Evolutionary conservation across 2,888 invertebrate genomes (phyloP).

Genomic region (Dusona sp.): DNA sequence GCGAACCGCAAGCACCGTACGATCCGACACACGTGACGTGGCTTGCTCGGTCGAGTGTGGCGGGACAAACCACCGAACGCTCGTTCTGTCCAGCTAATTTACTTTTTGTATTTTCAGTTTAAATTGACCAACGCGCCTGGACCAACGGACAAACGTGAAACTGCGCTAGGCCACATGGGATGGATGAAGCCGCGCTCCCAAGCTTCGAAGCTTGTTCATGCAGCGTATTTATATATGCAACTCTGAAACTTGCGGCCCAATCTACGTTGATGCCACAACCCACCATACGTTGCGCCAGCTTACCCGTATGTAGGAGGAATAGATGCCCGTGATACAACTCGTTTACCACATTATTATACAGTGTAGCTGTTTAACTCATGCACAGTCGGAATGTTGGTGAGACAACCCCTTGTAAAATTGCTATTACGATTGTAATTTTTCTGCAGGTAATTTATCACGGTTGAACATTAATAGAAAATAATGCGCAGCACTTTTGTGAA

Average conservation of each 20-base stretch:
- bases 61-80: constrained; percentile 79
- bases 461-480: constrained; percentile 2
- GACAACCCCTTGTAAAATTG: background rate
- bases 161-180: constrained; percentile 38
- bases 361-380: background rate
- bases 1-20: constrained; percentile 80
- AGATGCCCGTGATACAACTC: constrained; percentile 27
- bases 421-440: constrained; percentile 11
- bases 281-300: background rate
- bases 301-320: constrained; percentile 6
- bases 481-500: background rate
- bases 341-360: constrained; percentile 27
- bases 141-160: constrained; percentile 56
- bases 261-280: constrained; percentile 22
- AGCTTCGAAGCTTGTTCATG: constrained; percentile 35
- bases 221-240: constrained; percentile 27
- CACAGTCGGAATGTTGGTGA: background rate
- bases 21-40: constrained; percentile 82
- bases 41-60: constrained; percentile 74
- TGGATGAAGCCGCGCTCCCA: constrained; percentile 38
- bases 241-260: constrained; percentile 42
- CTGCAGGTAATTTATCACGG: no score
- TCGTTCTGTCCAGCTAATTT: constrained; percentile 82
- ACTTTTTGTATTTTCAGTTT: constrained; percentile 84
- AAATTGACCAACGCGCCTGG: constrained; percentile 79